Base-by-base conservation (phyloP, 2,113 vertebrate species). In the Nibea albiflora region DNA sequence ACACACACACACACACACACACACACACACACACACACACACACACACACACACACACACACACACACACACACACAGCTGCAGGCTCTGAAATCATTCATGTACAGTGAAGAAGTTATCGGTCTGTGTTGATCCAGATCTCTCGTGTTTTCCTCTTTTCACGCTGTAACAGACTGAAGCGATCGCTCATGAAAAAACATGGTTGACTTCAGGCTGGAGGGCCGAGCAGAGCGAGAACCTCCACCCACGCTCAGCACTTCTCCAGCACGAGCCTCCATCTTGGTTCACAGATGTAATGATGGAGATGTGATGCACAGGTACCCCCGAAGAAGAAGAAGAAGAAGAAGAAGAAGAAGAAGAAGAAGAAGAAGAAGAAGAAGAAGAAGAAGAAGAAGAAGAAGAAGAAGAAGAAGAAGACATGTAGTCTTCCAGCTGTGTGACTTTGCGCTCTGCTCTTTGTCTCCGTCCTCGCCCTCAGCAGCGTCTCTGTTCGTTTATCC, bases 31-130 rank as follows among this genome's bases (percentile, higher is more conserved):
- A 60, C n/a, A 60, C 20, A 54, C 22, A n/a, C n/a, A n/a, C n/a
- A n/a, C n/a, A 61, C 20, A 54, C 46, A 73, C 57, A 64, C 16
- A 53, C 17, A 16, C 58, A 46, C 3, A 46, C 28, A 53, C n/a
- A 42, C n/a, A 26, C 44, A 61, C n/a, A 61, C 20, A 53, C 22
- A 78, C 16, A 63, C 46, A 73, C 57, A 54, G 46, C 73, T 53
- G 20, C 24, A 47, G 24, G 24, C 24, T 26, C 24, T 26, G 24
- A 26, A 26, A 14, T 47, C 61, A 46, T 14, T 22, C 35, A 14
- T 61, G 49, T 57, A 44, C 17, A 31, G 63, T 56, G n/a, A 56
- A 28, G 57, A 24, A 46, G 63, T 61, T 26, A n/a, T 11, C 1
- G 16, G 22, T 47, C 44, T 11, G 46, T 24, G 24, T 9, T 35